Conservation (phyloP, 2,888 invertebrate species). For the Ormyrus thymus region DNA sequence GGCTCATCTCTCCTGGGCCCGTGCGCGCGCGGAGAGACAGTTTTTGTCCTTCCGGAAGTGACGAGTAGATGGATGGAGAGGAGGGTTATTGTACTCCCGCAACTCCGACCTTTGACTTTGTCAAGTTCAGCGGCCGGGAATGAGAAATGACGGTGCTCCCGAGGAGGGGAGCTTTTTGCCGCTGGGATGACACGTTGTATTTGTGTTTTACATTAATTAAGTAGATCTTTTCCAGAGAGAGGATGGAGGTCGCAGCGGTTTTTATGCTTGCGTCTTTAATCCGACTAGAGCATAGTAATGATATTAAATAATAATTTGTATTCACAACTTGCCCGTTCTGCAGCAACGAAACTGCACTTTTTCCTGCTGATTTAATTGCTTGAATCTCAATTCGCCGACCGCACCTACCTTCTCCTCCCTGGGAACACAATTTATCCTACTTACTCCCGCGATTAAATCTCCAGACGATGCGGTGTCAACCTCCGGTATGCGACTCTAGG, state of each 20-base stretch:
- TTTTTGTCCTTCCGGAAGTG: constrained; percentile 52
- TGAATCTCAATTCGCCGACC: not conserved
- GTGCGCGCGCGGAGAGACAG: not conserved
- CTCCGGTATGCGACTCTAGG: constrained; percentile 56
- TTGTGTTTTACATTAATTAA: not conserved
- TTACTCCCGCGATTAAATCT: constrained; percentile 64
- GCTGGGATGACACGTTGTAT: not conserved
- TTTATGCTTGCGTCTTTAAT: too few species aligned
- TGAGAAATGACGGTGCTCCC: constrained; percentile 13
- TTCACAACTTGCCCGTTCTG: too few species aligned
- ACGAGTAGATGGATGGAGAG: constrained; percentile 50
- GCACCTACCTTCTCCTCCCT: not conserved
- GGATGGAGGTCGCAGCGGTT: too few species aligned
- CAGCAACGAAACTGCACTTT: too few species aligned
- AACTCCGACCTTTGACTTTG: not conserved
- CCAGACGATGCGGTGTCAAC: constrained; percentile 56
- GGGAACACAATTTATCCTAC: constrained; percentile 34
- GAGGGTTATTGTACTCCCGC: not conserved
- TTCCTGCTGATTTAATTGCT: too few species aligned
- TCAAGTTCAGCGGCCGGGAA: not conserved
- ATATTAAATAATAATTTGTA: too few species aligned
- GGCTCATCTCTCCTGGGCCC: not conserved
- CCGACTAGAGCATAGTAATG: too few species aligned
- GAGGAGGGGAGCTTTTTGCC: not conserved
- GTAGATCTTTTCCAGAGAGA: too few species aligned